A percentile compares a stretch with the other conserved stretches of the same genome.
Evolutionary conservation across 2,797 vertebrate species (phyloP).

Genomic region (Acrossocheilus wenchowensis): DNA sequence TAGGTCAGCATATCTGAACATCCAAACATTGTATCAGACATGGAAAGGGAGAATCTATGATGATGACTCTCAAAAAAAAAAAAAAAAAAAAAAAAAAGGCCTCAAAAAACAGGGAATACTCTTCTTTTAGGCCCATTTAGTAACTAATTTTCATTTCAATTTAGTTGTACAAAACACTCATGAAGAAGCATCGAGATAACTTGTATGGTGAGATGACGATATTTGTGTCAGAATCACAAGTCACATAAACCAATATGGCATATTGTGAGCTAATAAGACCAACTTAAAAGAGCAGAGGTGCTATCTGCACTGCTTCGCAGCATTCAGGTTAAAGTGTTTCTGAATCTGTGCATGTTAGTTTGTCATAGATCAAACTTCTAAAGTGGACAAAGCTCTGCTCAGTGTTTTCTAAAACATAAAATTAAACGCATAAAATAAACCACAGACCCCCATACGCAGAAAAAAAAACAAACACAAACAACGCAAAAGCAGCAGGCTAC

Average conservation of each 20-base stretch:
- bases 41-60: background rate
- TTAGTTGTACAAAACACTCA: conserved; percentile 35
- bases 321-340: conserved; percentile 21
- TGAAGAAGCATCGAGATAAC: background rate
- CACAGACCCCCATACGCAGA: conserved; percentile 44
- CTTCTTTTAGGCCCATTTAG: conserved; percentile 8
- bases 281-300: conserved; percentile 34
- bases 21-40: background rate
- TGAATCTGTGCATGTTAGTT: conserved; percentile 27
- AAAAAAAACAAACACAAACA: background rate
- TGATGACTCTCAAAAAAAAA: background rate
- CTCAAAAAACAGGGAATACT: conserved; percentile 5
- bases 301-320: background rate
- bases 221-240: conserved; percentile 22
- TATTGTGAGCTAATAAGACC: conserved; percentile 35
- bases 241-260: conserved; percentile 36
- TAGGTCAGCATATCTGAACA: background rate
- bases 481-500: conserved; percentile 41
- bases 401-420: conserved; percentile 55
- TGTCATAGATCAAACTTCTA: conserved; percentile 44
- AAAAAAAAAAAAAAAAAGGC: background rate
- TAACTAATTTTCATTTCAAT: background rate
- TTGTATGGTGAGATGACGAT: background rate
- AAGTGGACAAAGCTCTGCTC: conserved; percentile 56
- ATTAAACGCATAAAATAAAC: conserved; percentile 54